phyloP scores from a whole-genome alignment of 2,797 vertebrate genomes.

The Danio jaintianensis region DNA sequence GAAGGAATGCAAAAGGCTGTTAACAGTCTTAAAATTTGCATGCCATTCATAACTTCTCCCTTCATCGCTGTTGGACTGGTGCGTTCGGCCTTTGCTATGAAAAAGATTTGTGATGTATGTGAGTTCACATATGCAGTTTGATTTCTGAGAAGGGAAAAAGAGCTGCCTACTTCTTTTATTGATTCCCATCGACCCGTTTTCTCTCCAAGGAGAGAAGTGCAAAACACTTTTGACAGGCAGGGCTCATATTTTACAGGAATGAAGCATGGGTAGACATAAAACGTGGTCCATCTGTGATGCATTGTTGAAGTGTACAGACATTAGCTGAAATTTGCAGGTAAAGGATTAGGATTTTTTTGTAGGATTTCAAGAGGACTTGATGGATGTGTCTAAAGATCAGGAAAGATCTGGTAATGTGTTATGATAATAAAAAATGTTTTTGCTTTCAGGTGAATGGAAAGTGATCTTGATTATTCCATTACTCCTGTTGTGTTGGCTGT shows the following conservation, averaged over 20 bases:
- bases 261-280: constrained; percentile 22
- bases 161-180: constrained; percentile 16
- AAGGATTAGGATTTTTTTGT: too few species aligned
- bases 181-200: constrained; percentile 45
- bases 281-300: constrained; percentile 18
- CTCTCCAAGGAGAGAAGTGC: constrained; percentile 9
- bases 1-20: constrained; percentile 53
- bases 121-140: constrained; percentile 7
- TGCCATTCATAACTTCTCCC: constrained; percentile 40
- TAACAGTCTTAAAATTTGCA: constrained; percentile 48
- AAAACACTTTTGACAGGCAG: constrained; percentile 31
- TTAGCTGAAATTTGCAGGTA: constrained; percentile 4
- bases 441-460: constrained; percentile 27
- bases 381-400: constrained; percentile 8
- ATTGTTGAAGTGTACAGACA: not conserved
- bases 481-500: not conserved
- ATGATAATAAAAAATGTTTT: not conserved
- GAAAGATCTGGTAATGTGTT: not conserved
- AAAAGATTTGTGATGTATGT: not conserved
- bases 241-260: constrained; percentile 20
- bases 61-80: constrained; percentile 11
- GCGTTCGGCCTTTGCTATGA: not conserved
- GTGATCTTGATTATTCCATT: constrained; percentile 10
- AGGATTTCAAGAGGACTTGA: not conserved
- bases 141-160: constrained; percentile 38